A percentile compares a stretch with the other conserved stretches of the same genome.
These are phyloP conservation scores for Leptoteleia sp. DNA, from an alignment of 1,140 invertebrate species.

Conservation along the genomic window DNA sequence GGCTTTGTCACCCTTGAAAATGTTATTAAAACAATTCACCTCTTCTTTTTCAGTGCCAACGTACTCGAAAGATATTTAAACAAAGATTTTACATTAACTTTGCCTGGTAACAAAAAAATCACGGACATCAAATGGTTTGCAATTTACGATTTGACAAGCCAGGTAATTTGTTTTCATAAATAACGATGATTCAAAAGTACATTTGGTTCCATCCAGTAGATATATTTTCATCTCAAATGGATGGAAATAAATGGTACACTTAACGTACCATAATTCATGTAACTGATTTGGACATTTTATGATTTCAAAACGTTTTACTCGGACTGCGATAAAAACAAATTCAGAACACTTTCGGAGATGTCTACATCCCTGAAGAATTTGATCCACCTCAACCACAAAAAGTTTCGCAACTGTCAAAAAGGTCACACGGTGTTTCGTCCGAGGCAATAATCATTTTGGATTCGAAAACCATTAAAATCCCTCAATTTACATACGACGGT, in stretches of 20 bases:
- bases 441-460: constrained; percentile 89
- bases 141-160: constrained; percentile 91
- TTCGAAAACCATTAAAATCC: constrained; percentile 89
- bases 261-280: too few relatives aligned
- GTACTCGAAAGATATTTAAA: constrained; percentile 92
- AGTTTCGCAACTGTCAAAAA: constrained; percentile 86
- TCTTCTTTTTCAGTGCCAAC: constrained; percentile 90
- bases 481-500: constrained; percentile 90
- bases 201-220: too few relatives aligned
- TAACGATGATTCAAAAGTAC: too few relatives aligned
- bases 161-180: constrained; percentile 82
- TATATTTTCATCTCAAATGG: too few relatives aligned
- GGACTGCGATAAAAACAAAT: too few relatives aligned
- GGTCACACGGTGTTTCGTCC: constrained; percentile 87
- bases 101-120: constrained; percentile 93
- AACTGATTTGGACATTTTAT: too few relatives aligned
- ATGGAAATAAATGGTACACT: too few relatives aligned
- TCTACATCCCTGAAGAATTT: constrained; percentile 95
- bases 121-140: constrained; percentile 95
- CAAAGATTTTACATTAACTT: constrained; percentile 90
- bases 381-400: constrained; percentile 90
- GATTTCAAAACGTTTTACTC: too few relatives aligned
- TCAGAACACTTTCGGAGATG: constrained; percentile 92
- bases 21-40: too few relatives aligned
- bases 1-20: too few relatives aligned